Evolutionary conservation across 2,888 invertebrate genomes (phyloP).

Genomic region (Fissipunctia ypsillon): DNA sequence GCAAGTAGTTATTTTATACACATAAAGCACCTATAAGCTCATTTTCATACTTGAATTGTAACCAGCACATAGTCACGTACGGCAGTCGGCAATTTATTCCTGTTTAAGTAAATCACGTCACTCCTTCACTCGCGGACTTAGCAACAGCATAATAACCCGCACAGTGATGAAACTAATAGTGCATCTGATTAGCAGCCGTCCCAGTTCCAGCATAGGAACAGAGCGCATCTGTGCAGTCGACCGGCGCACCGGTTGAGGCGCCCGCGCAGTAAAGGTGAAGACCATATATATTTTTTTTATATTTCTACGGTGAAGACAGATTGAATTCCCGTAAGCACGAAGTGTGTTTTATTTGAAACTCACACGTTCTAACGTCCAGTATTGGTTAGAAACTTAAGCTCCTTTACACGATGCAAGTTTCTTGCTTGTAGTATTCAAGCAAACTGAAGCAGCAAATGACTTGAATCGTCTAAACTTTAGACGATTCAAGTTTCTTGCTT

Average conservation of each 20-base stretch:
- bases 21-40: too few species aligned
- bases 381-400: too few species aligned
- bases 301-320: slow-evolving; percentile 16
- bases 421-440: too few species aligned
- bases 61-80: slow-evolving; percentile 6
- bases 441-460: too few species aligned
- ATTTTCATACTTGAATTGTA: background rate
- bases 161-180: slow-evolving; percentile 31
- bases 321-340: background rate
- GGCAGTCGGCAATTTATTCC: background rate
- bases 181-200: slow-evolving; percentile 34
- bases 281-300: too few species aligned
- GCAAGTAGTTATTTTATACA: too few species aligned
- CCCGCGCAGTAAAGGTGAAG: slow-evolving; percentile 22
- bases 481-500: too few species aligned
- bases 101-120: background rate
- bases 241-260: too few species aligned
- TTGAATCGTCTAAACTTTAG: too few species aligned
- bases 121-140: slow-evolving; percentile 15
- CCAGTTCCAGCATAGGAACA: slow-evolving; percentile 40
- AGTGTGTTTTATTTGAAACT: background rate
- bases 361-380: background rate
- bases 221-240: slow-evolving; percentile 20
- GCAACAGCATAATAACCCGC: slow-evolving; percentile 11
- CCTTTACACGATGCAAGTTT: too few species aligned